Evolutionary conservation across 1,140 invertebrate genomes (phyloP).

Genomic region (Pantala flavescens): DNA sequence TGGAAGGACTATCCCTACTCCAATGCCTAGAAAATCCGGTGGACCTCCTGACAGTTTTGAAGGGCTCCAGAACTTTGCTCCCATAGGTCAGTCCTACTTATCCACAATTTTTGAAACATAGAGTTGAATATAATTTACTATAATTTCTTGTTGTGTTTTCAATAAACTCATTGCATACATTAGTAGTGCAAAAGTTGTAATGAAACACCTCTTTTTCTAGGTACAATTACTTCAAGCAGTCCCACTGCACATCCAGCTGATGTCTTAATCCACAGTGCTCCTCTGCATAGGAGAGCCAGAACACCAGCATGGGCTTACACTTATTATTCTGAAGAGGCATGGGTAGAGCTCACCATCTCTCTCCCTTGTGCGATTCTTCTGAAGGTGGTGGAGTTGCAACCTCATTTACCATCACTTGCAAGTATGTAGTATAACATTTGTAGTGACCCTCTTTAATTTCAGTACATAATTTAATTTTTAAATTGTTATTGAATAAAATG

Average conservation of each 20-base stretch:
- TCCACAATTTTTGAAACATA: not conserved
- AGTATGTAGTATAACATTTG: too few species aligned
- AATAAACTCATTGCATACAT: constrained; percentile 25
- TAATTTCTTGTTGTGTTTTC: not conserved
- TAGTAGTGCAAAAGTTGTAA: too few species aligned
- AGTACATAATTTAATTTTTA: not conserved
- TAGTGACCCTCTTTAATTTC: too few species aligned
- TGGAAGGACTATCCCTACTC: constrained; percentile 29
- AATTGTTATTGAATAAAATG: too few species aligned
- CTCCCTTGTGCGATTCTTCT: constrained; percentile 80
- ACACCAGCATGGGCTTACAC: constrained; percentile 86
- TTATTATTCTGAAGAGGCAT: constrained; percentile 82
- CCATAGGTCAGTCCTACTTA: constrained; percentile 48
- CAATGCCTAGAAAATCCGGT: constrained; percentile 43
- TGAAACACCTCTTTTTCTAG: constrained; percentile 29
- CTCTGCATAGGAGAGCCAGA: constrained; percentile 67
- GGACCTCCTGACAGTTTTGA: constrained; percentile 40
- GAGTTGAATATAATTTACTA: not conserved
- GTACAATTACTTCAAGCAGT: constrained; percentile 67
- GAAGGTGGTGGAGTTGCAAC: constrained; percentile 81
- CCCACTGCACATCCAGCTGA: constrained; percentile 78
- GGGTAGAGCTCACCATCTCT: constrained; percentile 74
- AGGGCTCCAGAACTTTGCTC: constrained; percentile 79
- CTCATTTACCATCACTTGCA: constrained; percentile 70
- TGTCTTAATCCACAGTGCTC: constrained; percentile 61